phyloP scores from a whole-genome alignment of 2,113 vertebrate genomes.

The Aix galericulata region DNA sequence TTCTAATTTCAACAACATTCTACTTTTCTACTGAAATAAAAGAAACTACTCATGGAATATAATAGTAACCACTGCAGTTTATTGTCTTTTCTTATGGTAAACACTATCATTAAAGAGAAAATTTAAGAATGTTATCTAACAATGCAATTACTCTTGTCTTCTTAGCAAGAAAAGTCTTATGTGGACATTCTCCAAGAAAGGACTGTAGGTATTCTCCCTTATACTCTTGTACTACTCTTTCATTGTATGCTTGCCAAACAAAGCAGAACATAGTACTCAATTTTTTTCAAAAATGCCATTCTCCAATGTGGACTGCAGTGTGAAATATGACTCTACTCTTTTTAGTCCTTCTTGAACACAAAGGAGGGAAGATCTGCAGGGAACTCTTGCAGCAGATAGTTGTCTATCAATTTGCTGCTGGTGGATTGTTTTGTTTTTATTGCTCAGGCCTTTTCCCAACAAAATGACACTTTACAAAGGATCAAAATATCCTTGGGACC shows the following conservation, averaged over 20 bases:
- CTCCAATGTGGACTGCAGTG: not conserved
- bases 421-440: not conserved
- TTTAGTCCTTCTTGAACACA: constrained; percentile 5
- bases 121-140: not conserved
- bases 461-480: not conserved
- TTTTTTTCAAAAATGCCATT: not conserved
- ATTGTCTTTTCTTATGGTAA: not conserved
- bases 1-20: not conserved
- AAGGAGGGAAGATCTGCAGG: not conserved
- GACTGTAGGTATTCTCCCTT: not conserved
- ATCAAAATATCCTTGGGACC: not conserved
- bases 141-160: not conserved
- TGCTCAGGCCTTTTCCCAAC: not conserved
- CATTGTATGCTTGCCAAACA: not conserved
- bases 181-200: not conserved
- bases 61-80: not conserved
- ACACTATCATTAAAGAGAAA: not conserved
- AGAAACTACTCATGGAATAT: not conserved
- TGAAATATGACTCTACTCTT: not conserved
- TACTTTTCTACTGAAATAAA: not conserved
- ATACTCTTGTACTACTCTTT: not conserved
- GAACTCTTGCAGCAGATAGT: not conserved
- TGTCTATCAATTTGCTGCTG: not conserved
- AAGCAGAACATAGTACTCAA: not conserved
- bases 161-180: not conserved